Evolutionary conservation across 2,113 vertebrate species (phyloP).

Genomic region (Otocyon megalotis): DNA sequence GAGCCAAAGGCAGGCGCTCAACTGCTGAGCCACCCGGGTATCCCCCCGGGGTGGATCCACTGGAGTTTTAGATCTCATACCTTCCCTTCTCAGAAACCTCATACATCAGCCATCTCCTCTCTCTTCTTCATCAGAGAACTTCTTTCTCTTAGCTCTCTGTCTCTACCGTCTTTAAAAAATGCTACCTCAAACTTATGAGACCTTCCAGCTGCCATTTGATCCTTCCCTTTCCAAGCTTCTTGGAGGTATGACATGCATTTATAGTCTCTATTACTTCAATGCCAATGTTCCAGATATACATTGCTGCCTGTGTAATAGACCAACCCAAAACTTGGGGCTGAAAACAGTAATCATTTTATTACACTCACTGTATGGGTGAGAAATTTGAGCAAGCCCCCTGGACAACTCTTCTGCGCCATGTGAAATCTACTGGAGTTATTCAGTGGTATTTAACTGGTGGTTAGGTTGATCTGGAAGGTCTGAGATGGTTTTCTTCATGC

Average conservation of each 20-base stretch:
- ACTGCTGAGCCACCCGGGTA: too few relatives aligned
- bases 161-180: background rate
- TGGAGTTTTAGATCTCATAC: background rate
- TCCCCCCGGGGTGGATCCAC: too few relatives aligned
- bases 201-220: background rate
- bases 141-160: background rate
- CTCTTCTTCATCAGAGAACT: background rate
- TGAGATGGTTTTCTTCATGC: background rate
- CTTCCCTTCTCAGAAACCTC: constrained; percentile 20
- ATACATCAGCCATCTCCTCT: background rate
- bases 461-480: background rate
- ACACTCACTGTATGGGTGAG: background rate
- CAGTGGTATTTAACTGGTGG: background rate
- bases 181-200: background rate
- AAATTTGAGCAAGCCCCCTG: constrained; percentile 18
- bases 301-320: background rate
- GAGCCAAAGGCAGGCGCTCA: too few relatives aligned
- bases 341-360: constrained; percentile 19
- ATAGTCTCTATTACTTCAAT: background rate
- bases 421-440: background rate
- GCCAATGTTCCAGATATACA: background rate
- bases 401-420: background rate
- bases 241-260: background rate
- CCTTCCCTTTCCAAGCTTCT: constrained; percentile 25
- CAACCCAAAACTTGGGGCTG: background rate